Conservation (phyloP, 2,797 vertebrate species). For the Hapalemur alaotrensis region DNA sequence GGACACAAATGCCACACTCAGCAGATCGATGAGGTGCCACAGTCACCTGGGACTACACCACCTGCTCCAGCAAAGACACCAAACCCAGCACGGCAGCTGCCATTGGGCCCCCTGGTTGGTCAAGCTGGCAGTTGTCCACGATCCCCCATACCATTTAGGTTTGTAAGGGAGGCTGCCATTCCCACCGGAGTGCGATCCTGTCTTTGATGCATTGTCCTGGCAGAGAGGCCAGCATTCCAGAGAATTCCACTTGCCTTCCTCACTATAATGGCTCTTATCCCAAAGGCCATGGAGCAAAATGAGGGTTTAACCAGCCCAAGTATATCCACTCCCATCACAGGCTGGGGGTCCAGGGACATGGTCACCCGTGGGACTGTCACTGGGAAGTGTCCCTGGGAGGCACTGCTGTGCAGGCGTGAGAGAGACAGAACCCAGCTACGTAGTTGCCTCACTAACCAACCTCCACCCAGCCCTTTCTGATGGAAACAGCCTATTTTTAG, state of each 20-base stretch:
- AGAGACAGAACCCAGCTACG: rapidly evolving
- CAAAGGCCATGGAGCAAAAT: not conserved
- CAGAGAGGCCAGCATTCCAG: not conserved
- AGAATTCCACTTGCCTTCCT: not conserved
- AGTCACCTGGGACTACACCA: rapidly evolving
- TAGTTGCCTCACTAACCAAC: rapidly evolving
- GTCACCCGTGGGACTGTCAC: rapidly evolving
- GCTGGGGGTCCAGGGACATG: not conserved
- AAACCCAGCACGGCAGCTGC: not conserved
- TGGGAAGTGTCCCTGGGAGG: too few species aligned
- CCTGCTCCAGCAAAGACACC: not conserved
- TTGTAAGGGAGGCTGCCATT: not conserved
- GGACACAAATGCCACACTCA: rapidly evolving
- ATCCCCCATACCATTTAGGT: rapidly evolving
- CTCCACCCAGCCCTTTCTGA: not conserved
- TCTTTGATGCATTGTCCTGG: not conserved
- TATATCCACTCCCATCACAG: too few species aligned
- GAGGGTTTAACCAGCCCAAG: not conserved
- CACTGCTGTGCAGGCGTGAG: rapidly evolving
- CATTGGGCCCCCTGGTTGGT: rapidly evolving
- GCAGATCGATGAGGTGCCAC: not conserved
- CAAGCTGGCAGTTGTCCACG: not conserved
- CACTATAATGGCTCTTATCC: not conserved
- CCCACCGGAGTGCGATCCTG: not conserved
- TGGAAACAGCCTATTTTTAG: not conserved